These are phyloP conservation scores for Myrmophylax atrothorax DNA, from an alignment of 2,113 vertebrate species.

Conservation along the genomic window DNA sequence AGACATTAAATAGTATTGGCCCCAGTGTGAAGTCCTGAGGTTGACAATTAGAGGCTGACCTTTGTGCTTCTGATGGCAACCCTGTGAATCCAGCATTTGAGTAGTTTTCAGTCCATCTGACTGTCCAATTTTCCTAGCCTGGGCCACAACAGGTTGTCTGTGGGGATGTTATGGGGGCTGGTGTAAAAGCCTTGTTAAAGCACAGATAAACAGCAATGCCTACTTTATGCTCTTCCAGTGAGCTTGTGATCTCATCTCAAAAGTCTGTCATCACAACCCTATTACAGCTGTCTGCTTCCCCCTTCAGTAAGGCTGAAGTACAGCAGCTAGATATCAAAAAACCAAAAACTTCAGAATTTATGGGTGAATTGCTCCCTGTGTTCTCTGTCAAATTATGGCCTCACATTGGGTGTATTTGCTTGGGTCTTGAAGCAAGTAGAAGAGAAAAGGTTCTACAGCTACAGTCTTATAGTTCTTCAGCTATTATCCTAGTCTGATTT, in stretches of 20 bases:
- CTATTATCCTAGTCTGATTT: background rate
- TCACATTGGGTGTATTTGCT: background rate
- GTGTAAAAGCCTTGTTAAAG: background rate
- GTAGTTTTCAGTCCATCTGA: background rate
- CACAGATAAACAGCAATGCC: background rate
- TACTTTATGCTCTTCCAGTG: background rate
- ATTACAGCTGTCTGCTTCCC: background rate
- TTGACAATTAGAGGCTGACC: accelerated
- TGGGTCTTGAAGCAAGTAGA: background rate
- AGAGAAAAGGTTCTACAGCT: background rate
- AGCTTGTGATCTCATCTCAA: background rate
- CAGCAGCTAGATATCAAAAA: background rate
- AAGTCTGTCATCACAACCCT: background rate
- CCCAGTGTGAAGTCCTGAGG: background rate
- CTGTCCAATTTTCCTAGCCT: background rate
- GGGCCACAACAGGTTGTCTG: background rate
- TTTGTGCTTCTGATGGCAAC: background rate
- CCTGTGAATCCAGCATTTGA: background rate
- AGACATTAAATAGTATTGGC: background rate
- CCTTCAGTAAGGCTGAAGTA: background rate
- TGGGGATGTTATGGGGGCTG: background rate
- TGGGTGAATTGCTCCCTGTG: background rate
- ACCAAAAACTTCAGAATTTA: background rate
- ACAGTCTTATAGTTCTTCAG: background rate
- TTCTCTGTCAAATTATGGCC: background rate